Conservation (phyloP, 1,140 invertebrate genomes). For the Chironomus striatipennis region DNA sequence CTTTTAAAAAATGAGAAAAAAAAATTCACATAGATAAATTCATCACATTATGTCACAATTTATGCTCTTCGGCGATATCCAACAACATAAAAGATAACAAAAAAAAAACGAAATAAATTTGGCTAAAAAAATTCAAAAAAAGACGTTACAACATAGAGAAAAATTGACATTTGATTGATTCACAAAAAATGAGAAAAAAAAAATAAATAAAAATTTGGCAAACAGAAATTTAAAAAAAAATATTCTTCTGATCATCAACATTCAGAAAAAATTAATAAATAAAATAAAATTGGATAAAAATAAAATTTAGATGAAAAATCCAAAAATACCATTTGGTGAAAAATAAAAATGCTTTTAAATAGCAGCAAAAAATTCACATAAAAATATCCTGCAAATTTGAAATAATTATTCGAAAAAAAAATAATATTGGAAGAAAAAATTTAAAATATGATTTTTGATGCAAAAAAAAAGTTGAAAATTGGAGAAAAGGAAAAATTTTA, state of each 20-base stretch:
- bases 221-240: background rate
- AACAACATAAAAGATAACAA: background rate
- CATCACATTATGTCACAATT: no score
- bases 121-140: slow-evolving; percentile 17
- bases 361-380: background rate
- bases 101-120: background rate
- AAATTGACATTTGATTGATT: slow-evolving; percentile 23
- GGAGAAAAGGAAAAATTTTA: no score
- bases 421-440: no score
- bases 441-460: no score
- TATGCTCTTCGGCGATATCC: background rate
- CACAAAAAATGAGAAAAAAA: background rate
- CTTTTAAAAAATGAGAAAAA: no score
- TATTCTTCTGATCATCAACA: background rate
- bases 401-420: no score
- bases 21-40: background rate
- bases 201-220: background rate
- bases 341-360: background rate
- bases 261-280: background rate
- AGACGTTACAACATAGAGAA: background rate
- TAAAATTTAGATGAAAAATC: background rate
- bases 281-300: background rate
- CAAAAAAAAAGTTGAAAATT: no score
- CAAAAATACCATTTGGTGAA: background rate
- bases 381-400: background rate